phyloP scores from a whole-genome alignment of 2,797 vertebrate species.

The Eurystomus glaucurus region DNA sequence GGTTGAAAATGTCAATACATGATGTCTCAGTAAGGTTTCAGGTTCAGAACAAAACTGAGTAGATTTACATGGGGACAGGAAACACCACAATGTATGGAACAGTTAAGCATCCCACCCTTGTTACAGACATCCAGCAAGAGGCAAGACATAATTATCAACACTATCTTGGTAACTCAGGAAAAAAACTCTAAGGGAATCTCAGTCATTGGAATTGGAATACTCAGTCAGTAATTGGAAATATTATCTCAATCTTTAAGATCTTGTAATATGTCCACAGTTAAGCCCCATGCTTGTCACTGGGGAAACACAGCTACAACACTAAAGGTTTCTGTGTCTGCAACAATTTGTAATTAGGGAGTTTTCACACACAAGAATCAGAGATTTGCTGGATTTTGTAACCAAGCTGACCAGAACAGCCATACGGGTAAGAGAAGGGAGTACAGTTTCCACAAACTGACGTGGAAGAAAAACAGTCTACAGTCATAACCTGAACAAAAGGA shows the following conservation, averaged over 20 bases:
- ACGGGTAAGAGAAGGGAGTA: not conserved
- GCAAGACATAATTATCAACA: not conserved
- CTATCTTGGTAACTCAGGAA: not conserved
- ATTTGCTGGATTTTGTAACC: not conserved
- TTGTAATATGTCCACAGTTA: accelerated
- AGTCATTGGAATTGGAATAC: too few species aligned
- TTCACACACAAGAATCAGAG: not conserved
- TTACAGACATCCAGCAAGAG: not conserved
- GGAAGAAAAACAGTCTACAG: not conserved
- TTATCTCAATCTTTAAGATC: not conserved
- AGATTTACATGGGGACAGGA: not conserved
- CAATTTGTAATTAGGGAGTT: not conserved
- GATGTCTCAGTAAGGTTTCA: not conserved
- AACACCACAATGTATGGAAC: not conserved
- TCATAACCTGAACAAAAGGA: not conserved
- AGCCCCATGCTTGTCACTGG: not conserved
- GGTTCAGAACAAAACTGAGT: not conserved
- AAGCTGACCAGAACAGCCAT: not conserved
- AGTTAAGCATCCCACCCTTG: not conserved
- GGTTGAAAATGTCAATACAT: not conserved
- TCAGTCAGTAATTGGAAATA: too few species aligned
- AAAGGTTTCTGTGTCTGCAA: not conserved
- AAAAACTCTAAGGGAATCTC: not conserved
- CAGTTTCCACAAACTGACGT: not conserved
- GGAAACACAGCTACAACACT: not conserved